These are phyloP conservation scores for Drosophila anomelani DNA, from an alignment of 2,888 invertebrate species.

Conservation along the genomic window DNA sequence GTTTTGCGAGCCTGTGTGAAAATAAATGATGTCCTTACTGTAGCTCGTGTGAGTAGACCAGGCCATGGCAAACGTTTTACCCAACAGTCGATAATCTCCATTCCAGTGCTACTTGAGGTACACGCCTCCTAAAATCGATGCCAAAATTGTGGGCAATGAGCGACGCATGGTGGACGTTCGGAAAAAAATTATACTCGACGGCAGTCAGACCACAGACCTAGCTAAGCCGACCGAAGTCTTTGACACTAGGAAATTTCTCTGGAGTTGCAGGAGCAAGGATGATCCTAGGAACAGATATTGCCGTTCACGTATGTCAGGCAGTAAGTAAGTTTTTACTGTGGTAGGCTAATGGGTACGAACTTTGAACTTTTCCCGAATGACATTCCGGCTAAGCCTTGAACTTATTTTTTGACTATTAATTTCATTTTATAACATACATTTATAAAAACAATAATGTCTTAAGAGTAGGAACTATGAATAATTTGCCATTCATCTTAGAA, in stretches of 20 bases:
- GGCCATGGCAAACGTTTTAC: not conserved
- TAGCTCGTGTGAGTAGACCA: slow-evolving; percentile 46
- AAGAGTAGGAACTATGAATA: too few species aligned
- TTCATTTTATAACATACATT: too few species aligned
- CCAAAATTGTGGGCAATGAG: slow-evolving; percentile 23
- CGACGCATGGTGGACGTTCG: slow-evolving; percentile 15
- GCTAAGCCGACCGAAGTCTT: rapidly evolving
- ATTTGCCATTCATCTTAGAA: too few species aligned
- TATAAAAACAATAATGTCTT: too few species aligned
- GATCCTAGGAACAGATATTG: slow-evolving; percentile 28
- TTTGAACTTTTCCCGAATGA: not conserved
- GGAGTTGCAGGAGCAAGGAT: slow-evolving; percentile 24
- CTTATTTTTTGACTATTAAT: too few species aligned
- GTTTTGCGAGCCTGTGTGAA: slow-evolving; percentile 4
- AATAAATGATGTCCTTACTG: slow-evolving; percentile 4
- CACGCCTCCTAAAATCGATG: slow-evolving; percentile 1
- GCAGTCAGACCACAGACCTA: slow-evolving; percentile 3
- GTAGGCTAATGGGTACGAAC: not conserved
- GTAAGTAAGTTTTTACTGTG: slow-evolving; percentile 23
- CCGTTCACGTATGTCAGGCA: slow-evolving; percentile 2
- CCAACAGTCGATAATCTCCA: not conserved
- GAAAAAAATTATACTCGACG: slow-evolving; percentile 6
- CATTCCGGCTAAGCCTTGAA: too few species aligned
- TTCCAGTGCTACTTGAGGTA: slow-evolving; percentile 40
- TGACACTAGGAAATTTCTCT: not conserved